These are phyloP conservation scores for Leptinotarsa defecta DNA, from an alignment of 1,140 invertebrate species.

Conservation along the genomic window DNA sequence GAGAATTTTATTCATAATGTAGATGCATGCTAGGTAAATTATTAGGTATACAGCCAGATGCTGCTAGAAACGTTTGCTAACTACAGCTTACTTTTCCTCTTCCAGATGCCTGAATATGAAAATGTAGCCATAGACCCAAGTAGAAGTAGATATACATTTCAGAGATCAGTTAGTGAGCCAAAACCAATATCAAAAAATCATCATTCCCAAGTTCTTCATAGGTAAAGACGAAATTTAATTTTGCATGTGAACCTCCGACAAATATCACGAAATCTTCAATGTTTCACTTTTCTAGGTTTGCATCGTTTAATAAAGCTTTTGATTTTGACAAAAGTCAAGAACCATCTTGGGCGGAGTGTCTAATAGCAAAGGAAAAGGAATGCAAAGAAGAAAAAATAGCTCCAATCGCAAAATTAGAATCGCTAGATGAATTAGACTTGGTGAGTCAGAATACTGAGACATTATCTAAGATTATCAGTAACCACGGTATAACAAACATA, in stretches of 20 bases:
- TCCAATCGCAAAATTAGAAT: slow-evolving; percentile 69
- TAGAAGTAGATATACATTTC: slow-evolving; percentile 52
- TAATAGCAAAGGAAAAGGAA: slow-evolving; percentile 45
- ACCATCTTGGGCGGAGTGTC: slow-evolving; percentile 46
- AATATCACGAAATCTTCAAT: background rate
- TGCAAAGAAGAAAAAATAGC: slow-evolving; percentile 55
- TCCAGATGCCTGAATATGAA: slow-evolving; percentile 53
- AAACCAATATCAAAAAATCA: slow-evolving; percentile 53
- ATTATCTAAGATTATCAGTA: no score
- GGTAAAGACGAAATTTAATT: slow-evolving; percentile 37
- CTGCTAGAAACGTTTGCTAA: no score
- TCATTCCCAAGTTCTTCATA: slow-evolving; percentile 54
- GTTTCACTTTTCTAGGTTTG: slow-evolving; percentile 43
- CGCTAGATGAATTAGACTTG: slow-evolving; percentile 68
- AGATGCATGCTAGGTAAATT: no score
- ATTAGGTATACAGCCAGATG: no score
- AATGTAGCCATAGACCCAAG: slow-evolving; percentile 49
- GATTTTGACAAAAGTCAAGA: slow-evolving; percentile 52
- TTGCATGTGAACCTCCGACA: background rate
- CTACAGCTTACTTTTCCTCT: slow-evolving; percentile 22
- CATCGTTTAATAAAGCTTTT: slow-evolving; percentile 55
- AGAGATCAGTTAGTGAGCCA: slow-evolving; percentile 55
- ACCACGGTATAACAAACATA: no score
- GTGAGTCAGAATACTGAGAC: slow-evolving; percentile 37
- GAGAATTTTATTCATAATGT: no score